Evolutionary conservation across 30 jellyfish, hydroid and myxozoan genomes (phyloP), one percentile per base, ranked within the genome.

Genomic region (Sanderia malayensis): DNA sequence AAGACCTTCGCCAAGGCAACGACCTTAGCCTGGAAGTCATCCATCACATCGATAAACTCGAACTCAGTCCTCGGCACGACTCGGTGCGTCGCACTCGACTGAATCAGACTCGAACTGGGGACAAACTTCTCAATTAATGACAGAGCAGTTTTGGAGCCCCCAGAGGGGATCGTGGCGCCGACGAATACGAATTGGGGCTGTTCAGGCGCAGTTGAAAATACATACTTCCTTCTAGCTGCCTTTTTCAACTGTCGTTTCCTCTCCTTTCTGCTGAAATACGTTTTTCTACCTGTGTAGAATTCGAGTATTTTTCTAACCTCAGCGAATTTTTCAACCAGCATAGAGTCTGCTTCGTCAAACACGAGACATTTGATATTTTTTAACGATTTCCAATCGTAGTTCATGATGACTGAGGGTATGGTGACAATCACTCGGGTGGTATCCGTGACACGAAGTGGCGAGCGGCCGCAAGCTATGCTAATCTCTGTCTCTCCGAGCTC

Each of bases 81-180:
- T 63, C 37, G 70, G 29, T 89, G 97, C 6, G 71, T 87, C 67
- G 31, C 59, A 7, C 74, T 92, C 9, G 87, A 32, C 44, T 76
- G 92, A 31, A 89, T 53, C 0, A 70, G 64, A 34, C 57, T 27
- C 18, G 65, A 74, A 69, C 67, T 70, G n/a, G 97, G 95, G 3
- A 89, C 82, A 61, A 89, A 76, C 1, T 47, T 57, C 25, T 77
- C 76, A 15, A 89, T 68, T 2, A 73, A 71, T 3, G 93, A 70
- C 74, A 89, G 10, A 0, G 94, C 85, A 31, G 87, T 79, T 74
- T 76, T 75, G 1, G 80, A 73, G 18, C 84, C 81, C 13, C 85
- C 81, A 44, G 52, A 69, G 1, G 97, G 97, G 79, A 89, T 82
- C 28, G 97, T 89, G 44, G 97, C 97, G 1, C 95, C 97, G 44